These are phyloP conservation scores for Hyaena hyaena DNA, from an alignment of 2,113 vertebrate species.

Conservation along the genomic window DNA sequence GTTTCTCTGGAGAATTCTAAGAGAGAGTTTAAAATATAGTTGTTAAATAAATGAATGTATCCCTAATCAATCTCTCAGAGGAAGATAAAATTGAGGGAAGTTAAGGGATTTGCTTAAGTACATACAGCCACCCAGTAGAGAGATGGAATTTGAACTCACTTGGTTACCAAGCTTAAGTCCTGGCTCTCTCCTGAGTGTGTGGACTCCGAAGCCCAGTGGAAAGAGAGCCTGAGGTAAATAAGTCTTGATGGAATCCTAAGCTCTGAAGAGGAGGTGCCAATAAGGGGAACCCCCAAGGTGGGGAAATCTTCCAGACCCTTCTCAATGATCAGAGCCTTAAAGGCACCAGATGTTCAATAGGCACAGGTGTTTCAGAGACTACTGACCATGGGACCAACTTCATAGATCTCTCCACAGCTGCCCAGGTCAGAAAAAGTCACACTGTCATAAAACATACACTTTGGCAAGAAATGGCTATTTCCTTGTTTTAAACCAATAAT, in stretches of 20 bases:
- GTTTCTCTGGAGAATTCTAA: background rate
- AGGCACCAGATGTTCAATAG: too few relatives aligned
- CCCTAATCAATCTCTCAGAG: background rate
- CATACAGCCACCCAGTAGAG: background rate
- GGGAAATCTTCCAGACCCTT: rapidly evolving
- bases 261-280: background rate
- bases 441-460: background rate
- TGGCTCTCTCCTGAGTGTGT: background rate
- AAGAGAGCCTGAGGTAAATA: background rate
- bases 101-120: background rate
- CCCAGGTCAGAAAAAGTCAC: background rate
- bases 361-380: background rate
- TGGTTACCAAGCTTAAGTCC: background rate
- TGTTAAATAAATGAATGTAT: background rate
- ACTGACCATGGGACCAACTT: background rate
- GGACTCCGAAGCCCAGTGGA: background rate
- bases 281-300: too few relatives aligned
- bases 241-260: background rate
- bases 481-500: background rate
- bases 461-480: background rate
- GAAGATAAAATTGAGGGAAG: background rate
- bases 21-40: background rate
- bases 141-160: background rate
- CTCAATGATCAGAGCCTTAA: background rate
- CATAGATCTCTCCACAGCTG: background rate